Evolutionary conservation across 2,888 invertebrate genomes (phyloP).

Genomic region (Theodoxus fluviatilis): DNA sequence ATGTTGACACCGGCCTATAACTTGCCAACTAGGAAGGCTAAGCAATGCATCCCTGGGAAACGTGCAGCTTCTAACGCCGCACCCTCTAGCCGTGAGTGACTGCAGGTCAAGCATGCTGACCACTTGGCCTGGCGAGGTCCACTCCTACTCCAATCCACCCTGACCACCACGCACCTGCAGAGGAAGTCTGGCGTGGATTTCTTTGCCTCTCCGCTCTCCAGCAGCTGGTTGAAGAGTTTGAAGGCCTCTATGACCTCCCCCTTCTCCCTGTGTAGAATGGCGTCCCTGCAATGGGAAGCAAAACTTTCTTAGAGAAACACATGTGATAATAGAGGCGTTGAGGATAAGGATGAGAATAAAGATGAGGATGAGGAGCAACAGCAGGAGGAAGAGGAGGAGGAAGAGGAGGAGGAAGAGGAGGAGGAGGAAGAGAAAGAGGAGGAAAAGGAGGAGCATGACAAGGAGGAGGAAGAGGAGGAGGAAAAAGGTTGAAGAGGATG

Average conservation of each 20-base stretch:
- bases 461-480: not conserved
- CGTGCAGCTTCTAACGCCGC: no score
- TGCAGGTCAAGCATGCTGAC: no score
- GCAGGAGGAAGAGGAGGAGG: not conserved
- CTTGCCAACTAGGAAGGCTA: no score
- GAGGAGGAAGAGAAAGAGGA: not conserved
- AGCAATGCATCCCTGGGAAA: no score
- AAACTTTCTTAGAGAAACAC: not conserved
- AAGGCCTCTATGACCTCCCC: slow-evolving; percentile 57
- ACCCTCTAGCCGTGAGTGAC: no score
- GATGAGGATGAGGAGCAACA: not conserved
- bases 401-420: not conserved
- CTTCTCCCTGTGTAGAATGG: slow-evolving; percentile 56
- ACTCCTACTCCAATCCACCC: no score
- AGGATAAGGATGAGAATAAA: slow-evolving; percentile 7
- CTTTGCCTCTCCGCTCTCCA: slow-evolving; percentile 41
- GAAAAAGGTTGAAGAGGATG: not conserved
- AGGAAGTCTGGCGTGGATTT: slow-evolving; percentile 43
- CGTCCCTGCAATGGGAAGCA: slow-evolving; percentile 41
- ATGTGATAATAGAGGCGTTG: not conserved
- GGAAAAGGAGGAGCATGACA: not conserved
- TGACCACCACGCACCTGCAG: slow-evolving; percentile 44
- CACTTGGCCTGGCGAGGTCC: no score
- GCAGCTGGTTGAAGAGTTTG: slow-evolving; percentile 44
- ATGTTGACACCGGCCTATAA: no score